A percentile compares a stretch with the other conserved stretches of the same genome.
These are phyloP conservation scores for Aramus guarauna DNA, from an alignment of 2,113 vertebrate species.

Conservation along the genomic window DNA sequence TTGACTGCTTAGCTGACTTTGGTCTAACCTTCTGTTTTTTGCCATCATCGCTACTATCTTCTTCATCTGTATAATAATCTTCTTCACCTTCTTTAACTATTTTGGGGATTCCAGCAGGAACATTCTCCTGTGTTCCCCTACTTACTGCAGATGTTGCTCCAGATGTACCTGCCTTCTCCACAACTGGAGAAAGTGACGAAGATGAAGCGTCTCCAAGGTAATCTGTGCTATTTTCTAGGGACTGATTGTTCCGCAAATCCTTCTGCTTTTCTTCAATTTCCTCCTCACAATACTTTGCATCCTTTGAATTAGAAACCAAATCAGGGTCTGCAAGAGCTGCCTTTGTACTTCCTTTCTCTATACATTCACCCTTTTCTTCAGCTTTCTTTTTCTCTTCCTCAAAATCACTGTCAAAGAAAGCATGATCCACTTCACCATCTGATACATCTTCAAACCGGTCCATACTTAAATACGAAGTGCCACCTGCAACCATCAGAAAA, in stretches of 20 bases:
- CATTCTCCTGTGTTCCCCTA: constrained; percentile 32
- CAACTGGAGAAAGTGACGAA: not conserved
- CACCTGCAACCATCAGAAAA: constrained; percentile 18
- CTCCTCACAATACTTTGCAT: constrained; percentile 21
- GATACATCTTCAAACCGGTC: constrained; percentile 75
- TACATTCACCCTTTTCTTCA: constrained; percentile 17
- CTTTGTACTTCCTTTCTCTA: constrained; percentile 19
- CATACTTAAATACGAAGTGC: constrained; percentile 67
- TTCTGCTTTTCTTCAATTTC: constrained; percentile 32
- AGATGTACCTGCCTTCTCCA: constrained; percentile 34
- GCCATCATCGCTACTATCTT: constrained; percentile 79
- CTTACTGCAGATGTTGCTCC: constrained; percentile 27
- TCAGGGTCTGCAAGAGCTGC: not conserved
- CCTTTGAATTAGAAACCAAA: not conserved
- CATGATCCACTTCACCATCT: constrained; percentile 91
- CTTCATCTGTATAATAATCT: constrained; percentile 76
- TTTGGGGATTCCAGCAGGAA: constrained; percentile 62
- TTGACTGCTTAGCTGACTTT: constrained; percentile 68
- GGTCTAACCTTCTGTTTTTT: constrained; percentile 51
- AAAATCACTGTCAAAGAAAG: constrained; percentile 93
- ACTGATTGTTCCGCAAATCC: not conserved
- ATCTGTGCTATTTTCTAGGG: not conserved
- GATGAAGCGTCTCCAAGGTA: not conserved
- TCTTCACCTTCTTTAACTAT: constrained; percentile 71
- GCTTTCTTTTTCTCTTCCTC: constrained; percentile 71